A percentile compares a stretch with the other conserved stretches of the same genome.
Conservation (phyloP, 2,113 vertebrate species). For the Puffinus mauretanicus region DNA sequence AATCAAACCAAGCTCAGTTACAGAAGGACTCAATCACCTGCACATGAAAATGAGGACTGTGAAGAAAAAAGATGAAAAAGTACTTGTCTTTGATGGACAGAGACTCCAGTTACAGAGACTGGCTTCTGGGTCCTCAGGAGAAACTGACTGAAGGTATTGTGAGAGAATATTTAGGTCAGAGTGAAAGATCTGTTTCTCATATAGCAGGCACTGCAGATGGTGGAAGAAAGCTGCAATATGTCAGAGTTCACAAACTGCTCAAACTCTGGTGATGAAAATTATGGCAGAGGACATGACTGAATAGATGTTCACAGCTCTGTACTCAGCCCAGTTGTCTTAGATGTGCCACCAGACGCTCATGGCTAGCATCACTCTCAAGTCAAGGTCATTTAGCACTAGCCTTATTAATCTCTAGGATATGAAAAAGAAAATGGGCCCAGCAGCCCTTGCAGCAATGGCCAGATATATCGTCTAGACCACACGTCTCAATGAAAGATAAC, state of each 20-base stretch:
- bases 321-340: neutral
- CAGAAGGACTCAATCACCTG: neutral
- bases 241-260: neutral
- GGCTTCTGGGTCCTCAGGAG: neutral
- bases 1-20: neutral
- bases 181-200: neutral
- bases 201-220: neutral
- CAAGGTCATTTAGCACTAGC: neutral
- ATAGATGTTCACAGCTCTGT: neutral
- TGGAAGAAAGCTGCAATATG: neutral
- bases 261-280: neutral
- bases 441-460: neutral
- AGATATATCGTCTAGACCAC: neutral
- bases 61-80: neutral
- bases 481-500: neutral
- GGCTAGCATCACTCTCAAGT: neutral
- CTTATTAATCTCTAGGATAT: neutral
- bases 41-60: neutral
- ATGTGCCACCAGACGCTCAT: neutral
- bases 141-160: neutral
- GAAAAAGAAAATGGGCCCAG: neutral
- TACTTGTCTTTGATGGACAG: neutral
- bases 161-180: neutral
- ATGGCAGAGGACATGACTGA: neutral
- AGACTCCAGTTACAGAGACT: neutral